Conservation (phyloP, 1,140 invertebrate species). For the Vanessa atalanta region DNA sequence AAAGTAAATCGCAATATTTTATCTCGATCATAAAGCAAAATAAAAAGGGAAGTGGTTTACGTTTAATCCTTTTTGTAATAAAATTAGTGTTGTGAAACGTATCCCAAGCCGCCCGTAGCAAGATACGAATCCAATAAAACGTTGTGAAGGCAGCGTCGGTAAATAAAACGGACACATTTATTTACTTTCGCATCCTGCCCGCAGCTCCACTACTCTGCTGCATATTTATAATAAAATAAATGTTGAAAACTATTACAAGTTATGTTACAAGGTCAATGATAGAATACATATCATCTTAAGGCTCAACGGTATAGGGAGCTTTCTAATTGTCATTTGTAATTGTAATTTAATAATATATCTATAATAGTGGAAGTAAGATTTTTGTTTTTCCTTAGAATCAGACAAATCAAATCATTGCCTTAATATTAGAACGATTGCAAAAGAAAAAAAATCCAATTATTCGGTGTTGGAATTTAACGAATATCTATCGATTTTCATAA, state of each 20-base stretch:
- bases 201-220: conserved; percentile 22
- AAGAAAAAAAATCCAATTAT: no score
- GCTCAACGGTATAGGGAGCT: no score
- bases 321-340: no score
- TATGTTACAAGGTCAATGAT: no score
- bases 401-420: no score
- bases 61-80: conserved; percentile 16
- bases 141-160: conserved; percentile 46
- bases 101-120: conserved; percentile 33
- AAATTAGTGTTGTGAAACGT: conserved; percentile 32
- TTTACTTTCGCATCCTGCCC: conserved; percentile 50
- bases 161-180: conserved; percentile 61
- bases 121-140: conserved; percentile 45
- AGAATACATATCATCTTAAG: no score
- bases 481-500: no score
- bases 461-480: no score
- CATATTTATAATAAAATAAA: conserved; percentile 8
- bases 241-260: not conserved
- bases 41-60: conserved; percentile 2
- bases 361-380: no score
- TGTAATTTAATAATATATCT: no score
- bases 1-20: not conserved
- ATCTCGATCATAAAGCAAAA: not conserved
- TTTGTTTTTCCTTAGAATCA: no score
- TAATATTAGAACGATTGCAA: no score